These are phyloP conservation scores for Drosophila rellima DNA, from an alignment of 2,888 invertebrate genomes.

Conservation along the genomic window DNA sequence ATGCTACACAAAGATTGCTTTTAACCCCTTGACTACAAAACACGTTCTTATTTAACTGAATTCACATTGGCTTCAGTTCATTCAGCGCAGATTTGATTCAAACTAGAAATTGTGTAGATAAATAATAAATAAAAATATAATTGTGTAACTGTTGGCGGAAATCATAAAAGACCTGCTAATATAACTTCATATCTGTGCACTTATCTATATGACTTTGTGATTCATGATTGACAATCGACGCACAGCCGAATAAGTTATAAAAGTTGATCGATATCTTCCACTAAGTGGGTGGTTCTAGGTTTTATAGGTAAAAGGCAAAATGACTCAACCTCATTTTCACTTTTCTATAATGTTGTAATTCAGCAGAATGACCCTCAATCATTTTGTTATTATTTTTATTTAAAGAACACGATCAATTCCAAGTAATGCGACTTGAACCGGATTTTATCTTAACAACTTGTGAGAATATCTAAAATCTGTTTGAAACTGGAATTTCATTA, in stretches of 20 bases:
- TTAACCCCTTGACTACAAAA: constrained; percentile 8
- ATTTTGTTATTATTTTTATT: background rate
- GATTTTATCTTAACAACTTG: background rate
- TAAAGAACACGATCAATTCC: background rate
- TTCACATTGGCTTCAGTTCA: background rate
- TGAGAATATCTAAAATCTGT: background rate
- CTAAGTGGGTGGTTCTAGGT: background rate
- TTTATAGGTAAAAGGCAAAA: background rate
- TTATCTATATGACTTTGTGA: constrained; percentile 8
- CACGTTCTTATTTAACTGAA: background rate
- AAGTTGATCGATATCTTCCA: background rate
- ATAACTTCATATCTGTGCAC: background rate
- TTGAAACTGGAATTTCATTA: background rate
- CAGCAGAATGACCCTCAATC: background rate
- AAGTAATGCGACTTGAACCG: background rate
- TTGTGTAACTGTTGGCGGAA: background rate
- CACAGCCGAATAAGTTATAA: background rate
- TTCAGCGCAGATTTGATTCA: background rate
- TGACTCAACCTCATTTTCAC: constrained; percentile 3
- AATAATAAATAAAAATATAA: background rate
- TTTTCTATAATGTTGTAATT: background rate
- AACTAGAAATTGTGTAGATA: background rate
- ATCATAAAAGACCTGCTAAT: background rate
- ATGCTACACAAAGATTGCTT: background rate
- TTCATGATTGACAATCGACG: constrained; percentile 3